Evolutionary conservation across 2,113 vertebrate genomes (phyloP).

Genomic region (Percina caprodes): DNA sequence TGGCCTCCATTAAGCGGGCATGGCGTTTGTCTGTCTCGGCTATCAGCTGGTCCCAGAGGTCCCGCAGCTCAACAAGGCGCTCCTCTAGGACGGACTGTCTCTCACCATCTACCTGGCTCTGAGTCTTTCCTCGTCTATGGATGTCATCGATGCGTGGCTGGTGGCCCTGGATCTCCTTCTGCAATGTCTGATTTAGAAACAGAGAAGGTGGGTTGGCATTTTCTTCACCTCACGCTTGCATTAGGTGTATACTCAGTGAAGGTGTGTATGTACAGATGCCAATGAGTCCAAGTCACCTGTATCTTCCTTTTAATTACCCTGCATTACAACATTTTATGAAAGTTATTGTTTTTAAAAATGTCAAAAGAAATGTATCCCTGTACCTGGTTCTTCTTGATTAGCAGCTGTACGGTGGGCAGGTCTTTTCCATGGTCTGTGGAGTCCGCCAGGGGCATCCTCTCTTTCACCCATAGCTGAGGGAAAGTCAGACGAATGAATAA

Average conservation of each 20-base stretch:
- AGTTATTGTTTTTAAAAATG: background rate
- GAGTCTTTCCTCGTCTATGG: slow-evolving; percentile 80
- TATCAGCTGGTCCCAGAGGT: slow-evolving; percentile 88
- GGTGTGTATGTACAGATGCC: background rate
- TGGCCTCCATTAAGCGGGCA: slow-evolving; percentile 86
- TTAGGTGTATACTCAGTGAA: background rate
- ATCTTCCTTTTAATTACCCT: background rate
- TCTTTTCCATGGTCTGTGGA: slow-evolving; percentile 94
- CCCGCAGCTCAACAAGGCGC: slow-evolving; percentile 85
- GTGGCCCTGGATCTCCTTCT: slow-evolving; percentile 95
- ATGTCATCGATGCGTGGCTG: slow-evolving; percentile 93
- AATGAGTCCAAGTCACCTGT: background rate
- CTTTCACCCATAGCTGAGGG: slow-evolving; percentile 91
- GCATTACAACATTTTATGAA: background rate
- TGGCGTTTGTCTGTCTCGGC: slow-evolving; percentile 87
- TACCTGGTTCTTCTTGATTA: slow-evolving; percentile 96
- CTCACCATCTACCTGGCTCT: slow-evolving; percentile 77
- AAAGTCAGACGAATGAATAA: slow-evolving; percentile 17
- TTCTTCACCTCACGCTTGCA: background rate
- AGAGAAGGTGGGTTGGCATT: background rate
- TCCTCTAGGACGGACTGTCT: slow-evolving; percentile 82
- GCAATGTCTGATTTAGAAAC: slow-evolving; percentile 85
- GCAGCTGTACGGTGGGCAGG: slow-evolving; percentile 92
- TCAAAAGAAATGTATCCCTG: background rate
- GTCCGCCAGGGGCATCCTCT: slow-evolving; percentile 90